A percentile compares a stretch with the other conserved stretches of the same genome.
Conservation (phyloP, 2,888 invertebrate species). For the Anodontia alba region DNA sequence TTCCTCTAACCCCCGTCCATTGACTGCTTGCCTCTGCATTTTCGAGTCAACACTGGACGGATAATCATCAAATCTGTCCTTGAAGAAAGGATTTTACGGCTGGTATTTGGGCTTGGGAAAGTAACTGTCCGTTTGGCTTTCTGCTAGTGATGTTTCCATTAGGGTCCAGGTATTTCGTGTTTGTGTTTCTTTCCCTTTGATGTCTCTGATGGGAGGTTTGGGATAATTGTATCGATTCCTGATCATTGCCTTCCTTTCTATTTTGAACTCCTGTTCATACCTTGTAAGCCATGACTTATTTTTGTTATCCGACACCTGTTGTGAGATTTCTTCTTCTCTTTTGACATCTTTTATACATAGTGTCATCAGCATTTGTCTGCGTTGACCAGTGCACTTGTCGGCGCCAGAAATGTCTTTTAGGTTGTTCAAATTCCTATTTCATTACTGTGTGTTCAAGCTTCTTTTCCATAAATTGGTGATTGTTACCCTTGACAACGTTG, state of each 20-base stretch:
- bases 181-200: too few relatives aligned
- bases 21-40: background rate
- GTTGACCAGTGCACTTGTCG: background rate
- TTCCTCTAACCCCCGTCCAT: background rate
- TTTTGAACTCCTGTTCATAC: background rate
- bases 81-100: background rate
- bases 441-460: background rate
- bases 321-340: background rate
- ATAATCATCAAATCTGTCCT: background rate
- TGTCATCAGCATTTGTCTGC: background rate
- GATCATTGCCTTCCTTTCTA: too few relatives aligned
- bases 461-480: too few relatives aligned
- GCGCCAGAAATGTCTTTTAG: slow-evolving; percentile 1
- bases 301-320: background rate
- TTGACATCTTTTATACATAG: background rate
- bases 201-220: too few relatives aligned
- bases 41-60: background rate
- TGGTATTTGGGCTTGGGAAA: background rate
- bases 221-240: too few relatives aligned
- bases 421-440: background rate
- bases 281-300: background rate
- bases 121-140: too few relatives aligned
- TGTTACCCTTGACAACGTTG: too few relatives aligned
- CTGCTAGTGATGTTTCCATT: too few relatives aligned
- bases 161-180: too few relatives aligned